Base-by-base conservation (phyloP, 1,140 invertebrate genomes). In the Formica selysi region DNA sequence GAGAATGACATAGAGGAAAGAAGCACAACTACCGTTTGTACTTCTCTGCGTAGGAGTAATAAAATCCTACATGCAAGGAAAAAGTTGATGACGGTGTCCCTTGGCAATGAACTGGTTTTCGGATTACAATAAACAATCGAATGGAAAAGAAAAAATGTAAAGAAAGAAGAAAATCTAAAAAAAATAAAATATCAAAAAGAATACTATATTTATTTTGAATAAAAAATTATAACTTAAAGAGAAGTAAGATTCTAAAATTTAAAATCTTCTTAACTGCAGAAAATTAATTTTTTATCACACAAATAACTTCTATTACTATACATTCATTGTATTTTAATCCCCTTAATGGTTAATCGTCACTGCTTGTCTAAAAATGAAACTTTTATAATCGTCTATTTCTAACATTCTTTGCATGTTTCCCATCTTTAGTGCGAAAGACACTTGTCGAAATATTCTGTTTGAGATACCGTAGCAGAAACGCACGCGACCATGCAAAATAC, bases 61-160 rank as follows among this genome's bases (percentile, higher is more conserved):
- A 68, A 76, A 54, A 81, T 80, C 48, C 48, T 62, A 48, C 57
- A 57, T 13, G 51, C 16, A 36, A 10, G 65, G 16, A 85, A 78
- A 85, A 87, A 64, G 54, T 86, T 61, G 81, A 83, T 61, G 65
- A 70, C 59, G 64, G 67, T 88, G 84, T 70, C 89, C 90, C 90
- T 90, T 91, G 91, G 76, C 88, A 91, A 86, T 91, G 90, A 91
- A 91, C 88, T 90, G 74, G 83, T 91, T 86, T 89, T 89, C 59
- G 59, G 22, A 10, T 81, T 79, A 76, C 26, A 26, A n/a, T 64
- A 44, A 13, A n/a, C 38, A 67, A 36, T 86, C 36, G 32, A 70
- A 74, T 68, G 5, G 13, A 38, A n/a, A 87, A 51, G 8, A 13
- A n/a, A 41, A 57, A 73, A 36, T 13, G 3, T n/a, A 7, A 80